phyloP scores from a whole-genome alignment of 2,797 vertebrate genomes.

The Antrozous pallidus region DNA sequence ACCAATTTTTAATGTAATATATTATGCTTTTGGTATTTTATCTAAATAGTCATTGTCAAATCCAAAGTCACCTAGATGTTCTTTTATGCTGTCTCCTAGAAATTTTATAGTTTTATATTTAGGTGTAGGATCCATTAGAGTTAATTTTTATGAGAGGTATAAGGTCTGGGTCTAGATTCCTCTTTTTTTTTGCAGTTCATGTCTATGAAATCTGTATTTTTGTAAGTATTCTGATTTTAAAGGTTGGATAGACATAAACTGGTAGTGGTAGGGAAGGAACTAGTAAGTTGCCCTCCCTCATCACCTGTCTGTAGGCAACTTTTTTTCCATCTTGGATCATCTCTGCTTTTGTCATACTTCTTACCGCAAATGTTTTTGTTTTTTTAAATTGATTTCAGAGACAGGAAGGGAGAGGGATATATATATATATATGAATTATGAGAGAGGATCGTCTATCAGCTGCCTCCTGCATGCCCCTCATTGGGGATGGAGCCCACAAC shows the following conservation, averaged over 20 bases:
- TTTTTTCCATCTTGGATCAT: neutral
- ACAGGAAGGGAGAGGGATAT: too few species aligned
- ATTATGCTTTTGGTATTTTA: neutral
- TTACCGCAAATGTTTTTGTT: neutral
- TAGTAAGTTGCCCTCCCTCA: neutral
- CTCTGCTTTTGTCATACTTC: neutral
- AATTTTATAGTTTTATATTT: neutral
- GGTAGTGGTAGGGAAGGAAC: neutral
- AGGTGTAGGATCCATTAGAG: neutral
- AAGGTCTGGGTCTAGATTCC: neutral
- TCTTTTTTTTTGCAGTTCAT: neutral
- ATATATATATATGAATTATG: too few species aligned
- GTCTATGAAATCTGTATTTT: constrained; percentile 11
- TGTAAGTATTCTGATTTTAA: neutral
- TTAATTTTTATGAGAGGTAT: neutral
- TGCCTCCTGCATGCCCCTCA: too few species aligned
- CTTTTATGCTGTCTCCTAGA: neutral
- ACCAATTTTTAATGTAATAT: neutral
- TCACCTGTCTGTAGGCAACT: neutral
- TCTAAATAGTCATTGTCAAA: neutral
- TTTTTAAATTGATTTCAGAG: too few species aligned
- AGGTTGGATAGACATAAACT: neutral
- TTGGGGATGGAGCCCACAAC: too few species aligned
- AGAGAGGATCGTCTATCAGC: too few species aligned
- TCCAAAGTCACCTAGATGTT: neutral